Percentiles rank a stretch among this genome's conserved stretches.
Evolutionary conservation across 2,113 vertebrate genomes (phyloP).

Genomic region (Octodon degus): DNA sequence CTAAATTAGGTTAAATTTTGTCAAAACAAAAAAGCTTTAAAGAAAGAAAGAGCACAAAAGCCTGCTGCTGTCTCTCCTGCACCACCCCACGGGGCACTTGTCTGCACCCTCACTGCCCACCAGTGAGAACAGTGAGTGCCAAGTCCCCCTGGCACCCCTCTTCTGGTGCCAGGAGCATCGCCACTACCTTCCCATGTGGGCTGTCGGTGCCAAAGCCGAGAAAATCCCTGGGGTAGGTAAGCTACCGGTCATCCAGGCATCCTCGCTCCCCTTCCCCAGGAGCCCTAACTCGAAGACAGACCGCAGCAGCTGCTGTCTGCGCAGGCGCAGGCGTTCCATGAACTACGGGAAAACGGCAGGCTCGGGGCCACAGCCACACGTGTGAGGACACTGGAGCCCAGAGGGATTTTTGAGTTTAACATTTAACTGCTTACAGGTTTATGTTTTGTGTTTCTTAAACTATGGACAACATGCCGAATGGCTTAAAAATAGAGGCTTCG

Average conservation of each 20-base stretch:
- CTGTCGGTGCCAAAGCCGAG: too few species aligned
- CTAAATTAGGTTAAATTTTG: neutral
- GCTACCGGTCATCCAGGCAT: fast-evolving
- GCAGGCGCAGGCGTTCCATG: neutral
- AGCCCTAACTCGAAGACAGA: constrained; percentile 11
- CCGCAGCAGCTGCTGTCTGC: neutral
- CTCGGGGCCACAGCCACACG: neutral
- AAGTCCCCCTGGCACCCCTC: fast-evolving
- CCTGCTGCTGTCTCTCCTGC: neutral
- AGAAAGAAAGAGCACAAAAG: neutral
- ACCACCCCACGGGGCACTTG: fast-evolving
- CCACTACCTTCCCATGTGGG: neutral
- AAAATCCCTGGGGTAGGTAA: too few species aligned
- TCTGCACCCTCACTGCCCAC: neutral
- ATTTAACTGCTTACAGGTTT: constrained; percentile 59
- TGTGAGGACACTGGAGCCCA: constrained; percentile 31
- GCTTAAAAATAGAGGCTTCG: constrained; percentile 70
- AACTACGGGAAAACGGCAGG: neutral
- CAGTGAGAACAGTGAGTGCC: neutral
- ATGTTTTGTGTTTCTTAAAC: neutral
- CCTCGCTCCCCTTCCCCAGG: neutral
- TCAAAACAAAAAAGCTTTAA: neutral
- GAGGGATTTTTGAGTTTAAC: constrained; percentile 63
- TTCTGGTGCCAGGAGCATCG: neutral
- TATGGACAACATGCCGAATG: constrained; percentile 45